Evolutionary conservation across 2,797 vertebrate species (phyloP).

Genomic region (Cichlasoma orientale): DNA sequence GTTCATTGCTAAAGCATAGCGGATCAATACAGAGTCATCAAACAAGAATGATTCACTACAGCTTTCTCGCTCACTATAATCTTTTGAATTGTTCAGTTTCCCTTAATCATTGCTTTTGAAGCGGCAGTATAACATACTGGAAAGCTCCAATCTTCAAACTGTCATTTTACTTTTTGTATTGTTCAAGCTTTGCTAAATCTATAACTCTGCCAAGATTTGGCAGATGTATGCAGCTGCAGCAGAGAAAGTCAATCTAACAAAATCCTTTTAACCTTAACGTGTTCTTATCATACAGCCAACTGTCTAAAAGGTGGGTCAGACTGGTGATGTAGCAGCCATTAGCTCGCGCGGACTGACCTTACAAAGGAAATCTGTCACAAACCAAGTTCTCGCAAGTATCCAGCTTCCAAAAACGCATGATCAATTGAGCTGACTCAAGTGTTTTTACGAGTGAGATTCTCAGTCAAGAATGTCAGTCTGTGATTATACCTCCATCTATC

Average conservation of each 20-base stretch:
- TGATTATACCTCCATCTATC: constrained; percentile 85
- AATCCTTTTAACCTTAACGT: constrained; percentile 70
- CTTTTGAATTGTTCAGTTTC: constrained; percentile 45
- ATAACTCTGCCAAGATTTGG: constrained; percentile 54
- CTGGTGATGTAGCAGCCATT: constrained; percentile 68
- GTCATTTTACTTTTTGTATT: constrained; percentile 36
- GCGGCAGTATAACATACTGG: constrained; percentile 32
- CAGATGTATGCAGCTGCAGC: constrained; percentile 46
- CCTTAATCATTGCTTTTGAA: constrained; percentile 34
- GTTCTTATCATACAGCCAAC: constrained; percentile 60
- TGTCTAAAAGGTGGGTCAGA: constrained; percentile 57
- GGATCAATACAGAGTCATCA: constrained; percentile 52
- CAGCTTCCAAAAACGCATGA: constrained; percentile 72
- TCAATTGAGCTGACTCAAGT: constrained; percentile 83
- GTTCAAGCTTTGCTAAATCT: constrained; percentile 38
- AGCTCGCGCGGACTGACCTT: constrained; percentile 72
- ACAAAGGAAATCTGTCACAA: constrained; percentile 83
- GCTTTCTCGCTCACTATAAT: constrained; percentile 27
- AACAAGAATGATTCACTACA: constrained; percentile 41
- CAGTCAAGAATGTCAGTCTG: constrained; percentile 78
- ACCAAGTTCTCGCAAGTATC: constrained; percentile 78
- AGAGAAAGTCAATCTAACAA: constrained; percentile 56
- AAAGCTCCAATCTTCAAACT: constrained; percentile 30
- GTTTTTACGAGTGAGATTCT: constrained; percentile 74
- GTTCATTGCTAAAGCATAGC: constrained; percentile 22